phyloP scores from a whole-genome alignment of 2,888 invertebrate species.

The Torymus texanus region DNA sequence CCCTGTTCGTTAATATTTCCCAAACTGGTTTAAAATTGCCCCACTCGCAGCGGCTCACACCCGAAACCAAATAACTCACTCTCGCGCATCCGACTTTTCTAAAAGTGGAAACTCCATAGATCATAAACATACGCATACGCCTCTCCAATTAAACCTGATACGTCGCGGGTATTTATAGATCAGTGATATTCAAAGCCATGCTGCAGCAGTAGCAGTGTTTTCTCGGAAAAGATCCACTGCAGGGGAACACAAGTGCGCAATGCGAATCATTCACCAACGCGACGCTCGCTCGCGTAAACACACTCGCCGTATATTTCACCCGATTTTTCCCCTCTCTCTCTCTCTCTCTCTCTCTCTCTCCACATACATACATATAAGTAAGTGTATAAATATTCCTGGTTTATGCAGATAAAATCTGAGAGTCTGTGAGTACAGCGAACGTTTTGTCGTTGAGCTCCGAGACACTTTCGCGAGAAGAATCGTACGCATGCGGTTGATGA shows the following conservation, averaged over 20 bases:
- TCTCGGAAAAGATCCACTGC: not conserved
- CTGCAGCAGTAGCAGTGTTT: not conserved
- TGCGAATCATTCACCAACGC: constrained; percentile 15
- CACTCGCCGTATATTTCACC: constrained; percentile 10
- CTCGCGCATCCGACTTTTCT: too few species aligned
- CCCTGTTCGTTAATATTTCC: too few species aligned
- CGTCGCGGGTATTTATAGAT: constrained; percentile 28
- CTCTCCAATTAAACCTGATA: constrained; percentile 29
- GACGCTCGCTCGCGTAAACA: not conserved
- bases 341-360: too few species aligned
- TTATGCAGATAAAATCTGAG: constrained; percentile 45
- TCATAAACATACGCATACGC: too few species aligned
- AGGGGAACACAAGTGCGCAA: constrained; percentile 11
- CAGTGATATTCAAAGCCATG: not conserved
- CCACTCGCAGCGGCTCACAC: too few species aligned
- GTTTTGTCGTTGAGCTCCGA: too few species aligned
- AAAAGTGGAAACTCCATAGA: too few species aligned
- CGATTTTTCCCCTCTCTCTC: not conserved
- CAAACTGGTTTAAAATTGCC: too few species aligned
- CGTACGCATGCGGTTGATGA: too few species aligned
- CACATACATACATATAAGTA: not conserved
- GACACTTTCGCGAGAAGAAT: too few species aligned
- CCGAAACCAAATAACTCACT: too few species aligned
- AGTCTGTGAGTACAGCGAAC: not conserved
- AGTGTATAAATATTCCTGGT: constrained; percentile 40